Conservation (phyloP, 2,888 invertebrate genomes). For the Meliscaeva auricollis region DNA sequence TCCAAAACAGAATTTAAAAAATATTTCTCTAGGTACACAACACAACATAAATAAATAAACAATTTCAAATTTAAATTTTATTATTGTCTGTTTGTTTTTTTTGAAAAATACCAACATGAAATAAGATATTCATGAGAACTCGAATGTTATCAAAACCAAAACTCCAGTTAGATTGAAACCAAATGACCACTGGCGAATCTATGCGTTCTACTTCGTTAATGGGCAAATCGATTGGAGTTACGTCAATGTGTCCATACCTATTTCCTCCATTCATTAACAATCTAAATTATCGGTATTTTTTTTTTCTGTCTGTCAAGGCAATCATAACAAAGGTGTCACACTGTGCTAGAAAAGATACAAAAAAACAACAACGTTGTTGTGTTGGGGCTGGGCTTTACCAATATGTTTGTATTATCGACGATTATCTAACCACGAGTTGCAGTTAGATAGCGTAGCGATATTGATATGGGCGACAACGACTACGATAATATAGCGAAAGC, state of each 20-base stretch:
- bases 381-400: background rate
- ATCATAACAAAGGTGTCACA: slow-evolving; percentile 59
- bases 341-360: slow-evolving; percentile 31
- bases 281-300: slow-evolving; percentile 1
- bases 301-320: slow-evolving; percentile 10
- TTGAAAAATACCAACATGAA: background rate
- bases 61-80: background rate
- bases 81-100: slow-evolving; percentile 9
- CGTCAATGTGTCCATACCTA: slow-evolving; percentile 1
- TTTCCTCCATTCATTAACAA: slow-evolving; percentile 8
- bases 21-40: no score
- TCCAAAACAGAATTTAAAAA: no score
- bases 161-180: background rate
- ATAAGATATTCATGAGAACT: slow-evolving; percentile 7
- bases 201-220: background rate
- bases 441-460: slow-evolving; percentile 2
- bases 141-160: background rate
- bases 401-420: background rate
- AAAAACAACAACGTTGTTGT: background rate
- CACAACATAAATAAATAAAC: background rate
- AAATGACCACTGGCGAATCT: background rate
- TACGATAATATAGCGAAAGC: background rate
- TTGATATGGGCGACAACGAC: slow-evolving; percentile 14
- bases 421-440: slow-evolving; percentile 53
- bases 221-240: background rate